phyloP scores from a whole-genome alignment of 2,888 invertebrate species.

The Diaprepes abbreviatus region DNA sequence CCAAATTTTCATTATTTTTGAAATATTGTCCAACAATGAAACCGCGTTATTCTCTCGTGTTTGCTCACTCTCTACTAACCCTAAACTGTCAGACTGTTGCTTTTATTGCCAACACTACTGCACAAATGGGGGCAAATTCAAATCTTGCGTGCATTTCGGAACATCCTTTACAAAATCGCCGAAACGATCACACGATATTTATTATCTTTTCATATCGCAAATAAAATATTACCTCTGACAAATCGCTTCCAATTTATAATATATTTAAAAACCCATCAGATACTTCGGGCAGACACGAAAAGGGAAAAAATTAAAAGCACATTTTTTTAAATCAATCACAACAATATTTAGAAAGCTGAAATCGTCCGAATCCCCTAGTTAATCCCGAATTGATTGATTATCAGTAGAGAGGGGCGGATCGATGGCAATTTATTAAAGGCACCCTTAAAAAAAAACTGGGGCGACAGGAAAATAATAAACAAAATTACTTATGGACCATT shows the following conservation, averaged over 20 bases:
- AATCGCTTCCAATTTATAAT: not conserved
- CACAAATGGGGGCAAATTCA: too few relatives aligned
- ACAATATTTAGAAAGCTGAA: constrained; percentile 37
- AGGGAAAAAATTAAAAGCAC: constrained; percentile 11
- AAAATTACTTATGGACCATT: constrained; percentile 29
- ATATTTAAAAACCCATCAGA: not conserved
- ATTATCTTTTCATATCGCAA: not conserved
- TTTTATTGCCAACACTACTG: too few relatives aligned
- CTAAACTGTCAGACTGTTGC: too few relatives aligned
- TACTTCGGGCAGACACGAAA: not conserved
- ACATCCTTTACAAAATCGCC: too few relatives aligned
- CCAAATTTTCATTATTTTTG: too few relatives aligned
- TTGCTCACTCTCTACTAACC: too few relatives aligned
- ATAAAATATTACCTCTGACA: not conserved
- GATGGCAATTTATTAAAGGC: constrained; percentile 31
- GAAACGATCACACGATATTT: not conserved
- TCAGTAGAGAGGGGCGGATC: constrained; percentile 10
- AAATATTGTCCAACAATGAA: too few relatives aligned
- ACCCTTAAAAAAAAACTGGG: constrained; percentile 6
- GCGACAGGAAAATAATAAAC: constrained; percentile 32
- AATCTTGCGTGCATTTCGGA: too few relatives aligned
- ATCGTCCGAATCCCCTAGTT: constrained; percentile 24
- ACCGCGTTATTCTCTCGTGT: too few relatives aligned
- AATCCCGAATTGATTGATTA: constrained; percentile 42
- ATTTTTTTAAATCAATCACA: constrained; percentile 37